Evolutionary conservation across 2,888 invertebrate species (phyloP), one percentile per base, ranked within the genome.

Genomic region (Cephus sareptanus): DNA sequence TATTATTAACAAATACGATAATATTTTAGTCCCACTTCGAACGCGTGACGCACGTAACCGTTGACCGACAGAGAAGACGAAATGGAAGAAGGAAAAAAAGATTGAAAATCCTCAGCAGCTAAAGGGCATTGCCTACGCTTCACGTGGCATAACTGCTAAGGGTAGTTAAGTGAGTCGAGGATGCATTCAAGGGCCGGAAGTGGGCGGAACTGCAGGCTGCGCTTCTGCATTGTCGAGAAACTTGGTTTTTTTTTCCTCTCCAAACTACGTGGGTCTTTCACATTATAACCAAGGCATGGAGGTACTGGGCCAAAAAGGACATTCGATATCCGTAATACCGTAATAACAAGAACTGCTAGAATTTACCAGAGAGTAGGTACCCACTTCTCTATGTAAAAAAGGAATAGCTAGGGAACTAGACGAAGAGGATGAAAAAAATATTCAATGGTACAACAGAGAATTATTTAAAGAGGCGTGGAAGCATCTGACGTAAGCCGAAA

Each of bases 281-380:
- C 78, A 84, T 86, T 83, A 86, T 84, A 79, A 77, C 78, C 82
- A 76, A 73, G 76, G 78, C 82, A 82, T 77, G 80, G 81, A 81
- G 79, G 76, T 74, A 76, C 79, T 74, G 80, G 83, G 82, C 86
- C 86, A 91, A 91, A 56, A 91, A 90, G 88, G 91, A 91, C 90
- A 91, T 91, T 89, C 90, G 91, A 91, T 91, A 90, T 90, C 89
- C 87, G 89, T 89, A 91, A 90, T 91, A 82, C 89, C 87, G 87
- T 89, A 91, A 90, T 91, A 90, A 89, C 88, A 86, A 89, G 85
- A 85, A 79, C 80, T 56, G 34, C 76, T 31, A 71, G 33, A 56
- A 56, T 56, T 56, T 56, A 56, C 56, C 23, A 56, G 56, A 56
- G 56, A 56, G 56, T 56, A 56, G 56, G 56, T 56, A 56, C 56